Conservation (phyloP, 2,797 vertebrate genomes). For the Scyliorhinus canicula region DNA sequence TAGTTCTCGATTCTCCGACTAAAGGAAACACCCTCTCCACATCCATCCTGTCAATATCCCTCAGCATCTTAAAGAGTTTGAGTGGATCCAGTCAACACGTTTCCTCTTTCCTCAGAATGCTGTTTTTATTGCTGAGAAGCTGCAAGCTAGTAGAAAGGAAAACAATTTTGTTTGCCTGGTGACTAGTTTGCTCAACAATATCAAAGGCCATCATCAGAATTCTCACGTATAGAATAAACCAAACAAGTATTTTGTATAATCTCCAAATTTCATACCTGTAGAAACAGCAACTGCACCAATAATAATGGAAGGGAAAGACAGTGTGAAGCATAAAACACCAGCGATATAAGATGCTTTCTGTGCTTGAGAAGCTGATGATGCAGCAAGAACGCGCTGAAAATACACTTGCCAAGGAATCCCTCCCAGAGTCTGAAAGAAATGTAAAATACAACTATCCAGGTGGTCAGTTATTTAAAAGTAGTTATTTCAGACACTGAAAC, state of each 20-base stretch:
- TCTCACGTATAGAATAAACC: not conserved
- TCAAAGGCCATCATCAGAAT: not conserved
- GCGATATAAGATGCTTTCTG: slow-evolving; percentile 61
- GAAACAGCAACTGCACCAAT: slow-evolving; percentile 62
- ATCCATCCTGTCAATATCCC: too few species aligned
- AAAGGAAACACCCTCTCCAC: too few species aligned
- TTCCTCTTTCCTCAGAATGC: not conserved
- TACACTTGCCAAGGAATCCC: slow-evolving; percentile 56
- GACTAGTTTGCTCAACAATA: not conserved
- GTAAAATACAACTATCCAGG: not conserved
- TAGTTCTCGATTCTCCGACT: too few species aligned
- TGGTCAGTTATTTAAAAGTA: not conserved
- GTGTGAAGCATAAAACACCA: slow-evolving; percentile 50
- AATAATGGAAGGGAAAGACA: slow-evolving; percentile 62
- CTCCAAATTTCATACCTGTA: slow-evolving; percentile 54
- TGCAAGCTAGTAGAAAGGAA: not conserved
- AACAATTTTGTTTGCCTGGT: not conserved
- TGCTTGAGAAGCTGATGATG: slow-evolving; percentile 52
- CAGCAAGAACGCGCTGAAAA: slow-evolving; percentile 54
- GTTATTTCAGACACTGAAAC: not conserved
- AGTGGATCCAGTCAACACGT: too few species aligned
- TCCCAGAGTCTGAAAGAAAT: slow-evolving; percentile 50
- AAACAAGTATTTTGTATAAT: not conserved
- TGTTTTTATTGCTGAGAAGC: not conserved
- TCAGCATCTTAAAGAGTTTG: not conserved